Evolutionary conservation across 2,888 invertebrate genomes (phyloP), one percentile per base, ranked within the genome.

Genomic region (Nomada fabriciana): DNA sequence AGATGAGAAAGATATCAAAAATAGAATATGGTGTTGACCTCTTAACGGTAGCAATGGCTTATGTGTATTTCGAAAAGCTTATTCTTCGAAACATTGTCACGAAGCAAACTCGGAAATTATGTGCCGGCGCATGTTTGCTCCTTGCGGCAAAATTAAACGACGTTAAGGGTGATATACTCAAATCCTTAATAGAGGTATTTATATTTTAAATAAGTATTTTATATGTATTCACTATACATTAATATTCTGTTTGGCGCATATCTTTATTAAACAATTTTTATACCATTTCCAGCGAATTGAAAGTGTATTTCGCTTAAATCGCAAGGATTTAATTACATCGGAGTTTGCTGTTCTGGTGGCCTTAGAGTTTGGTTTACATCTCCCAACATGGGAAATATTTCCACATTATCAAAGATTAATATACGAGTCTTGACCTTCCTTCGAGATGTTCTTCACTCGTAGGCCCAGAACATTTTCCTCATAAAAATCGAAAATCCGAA

Each of bases 21-120:
- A 95, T 97, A 90, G 98, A 98, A 94, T 96, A 96, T 89, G 96
- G 97, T 79, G 95, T 96, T 77, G 99, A 99, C 94, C 95, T 98
- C 80, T 95, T 99, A 82, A 98, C 98, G 0, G 97, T 99, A 23
- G 99, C 99, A 23, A 98, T 98, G 93, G 98, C 99, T 0, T 99
- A 98, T 93, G 99, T 99, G n/a, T 99, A 98, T 94, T 99, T 99
- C 94, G 99, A 99, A 94, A 98, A 98, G 93, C 95, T 99, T 73
- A 98, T 99, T 88, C 95, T 99, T 69, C 97, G 97, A 86, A 97
- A 97, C 92, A 95, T 98, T 80, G 98, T 99, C 69, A 98, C 98
- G 91, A 99, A 99, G 94, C 97, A 97, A 92, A 99, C 99, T 93
- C 96, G 99, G 63, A 99, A 99, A 94, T 95, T 98, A 78, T 98